Base-by-base conservation (phyloP, 1,140 invertebrate genomes). In the Solenopsis fugax region DNA sequence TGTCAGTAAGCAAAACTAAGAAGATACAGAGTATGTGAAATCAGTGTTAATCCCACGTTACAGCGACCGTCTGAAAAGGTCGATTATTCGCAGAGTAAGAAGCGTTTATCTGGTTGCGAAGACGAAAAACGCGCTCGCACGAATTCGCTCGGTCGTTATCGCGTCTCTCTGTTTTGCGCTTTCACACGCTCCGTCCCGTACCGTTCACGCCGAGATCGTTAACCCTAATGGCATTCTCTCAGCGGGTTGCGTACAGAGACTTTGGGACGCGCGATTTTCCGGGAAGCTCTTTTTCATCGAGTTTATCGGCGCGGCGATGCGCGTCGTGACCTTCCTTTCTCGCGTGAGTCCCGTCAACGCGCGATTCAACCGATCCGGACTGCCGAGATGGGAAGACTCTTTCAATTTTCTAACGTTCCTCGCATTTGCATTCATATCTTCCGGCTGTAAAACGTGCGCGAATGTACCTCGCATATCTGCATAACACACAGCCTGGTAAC, bases 131-230 rank as follows among this genome's bases (percentile, higher is more conserved):
- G 81, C 86, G 24, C 62, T 80, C 62, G 86, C 86, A 72, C 84
- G 52, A 88, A 86, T 50, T 85, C 60, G 54, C 24, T 37, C 18
- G 67, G 13, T 54, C 60, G 80, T 82, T 73, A 73, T 67, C 76
- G 71, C 54, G 50, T 45, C 13, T 86, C 54, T 58, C 56, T 75
- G 67, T 86, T 81, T 80, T 85, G 89, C 81, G 88, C 87, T 88
- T 91, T 92, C 90, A 85, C 87, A 88, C 88, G 90, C 88, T 87
- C 88, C 86, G 88, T 92, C 90, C 90, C 89, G 50, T 87, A 88
- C 88, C 86, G 88, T 89, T 73, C 37, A 71, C 34, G 78, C 65
- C 41, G 80, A 13, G 88, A 89, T 89, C 88, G 60, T 90, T 87
- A 90, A 89, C 85, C 85, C 85, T 84, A 87, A 89, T 89, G 88